These are phyloP conservation scores for Cherax quadricarinatus DNA, from an alignment of 1,140 invertebrate species.

Conservation along the genomic window DNA sequence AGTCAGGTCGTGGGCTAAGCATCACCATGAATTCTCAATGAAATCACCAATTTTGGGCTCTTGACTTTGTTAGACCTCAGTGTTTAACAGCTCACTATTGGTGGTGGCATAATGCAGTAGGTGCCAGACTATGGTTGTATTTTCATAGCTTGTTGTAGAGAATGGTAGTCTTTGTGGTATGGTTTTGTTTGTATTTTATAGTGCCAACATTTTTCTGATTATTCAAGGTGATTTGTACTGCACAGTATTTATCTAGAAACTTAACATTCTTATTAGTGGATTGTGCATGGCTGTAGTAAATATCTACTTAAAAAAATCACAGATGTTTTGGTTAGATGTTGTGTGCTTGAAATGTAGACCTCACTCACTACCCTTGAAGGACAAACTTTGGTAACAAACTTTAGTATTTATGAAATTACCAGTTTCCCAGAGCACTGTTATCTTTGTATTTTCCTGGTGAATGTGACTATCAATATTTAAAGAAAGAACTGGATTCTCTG, in stretches of 20 bases:
- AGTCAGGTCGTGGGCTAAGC: neutral
- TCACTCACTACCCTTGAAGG: neutral
- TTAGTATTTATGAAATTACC: neutral
- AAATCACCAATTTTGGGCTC: constrained; percentile 11
- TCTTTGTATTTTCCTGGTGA: neutral
- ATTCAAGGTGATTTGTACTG: neutral
- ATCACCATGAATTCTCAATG: neutral
- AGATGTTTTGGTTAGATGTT: neutral
- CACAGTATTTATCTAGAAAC: neutral
- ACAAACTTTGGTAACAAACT: neutral
- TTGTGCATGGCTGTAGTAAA: neutral
- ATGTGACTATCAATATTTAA: neutral
- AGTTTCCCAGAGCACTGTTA: neutral
- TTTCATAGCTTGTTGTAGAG: constrained; percentile 20
- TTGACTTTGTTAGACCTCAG: neutral
- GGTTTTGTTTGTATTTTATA: neutral
- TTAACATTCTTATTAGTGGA: neutral
- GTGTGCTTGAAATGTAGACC: neutral
- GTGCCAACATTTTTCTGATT: neutral
- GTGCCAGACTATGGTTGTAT: constrained; percentile 25
- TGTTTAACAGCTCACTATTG: constrained; percentile 12
- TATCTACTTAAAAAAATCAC: neutral
- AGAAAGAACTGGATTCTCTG: too few relatives aligned
- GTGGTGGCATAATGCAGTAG: constrained; percentile 20
- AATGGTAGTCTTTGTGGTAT: neutral